A percentile compares a stretch with the other conserved stretches of the same genome.
Evolutionary conservation across 2,797 vertebrate species (phyloP).

Genomic region (Eupleurogrammus muticus): DNA sequence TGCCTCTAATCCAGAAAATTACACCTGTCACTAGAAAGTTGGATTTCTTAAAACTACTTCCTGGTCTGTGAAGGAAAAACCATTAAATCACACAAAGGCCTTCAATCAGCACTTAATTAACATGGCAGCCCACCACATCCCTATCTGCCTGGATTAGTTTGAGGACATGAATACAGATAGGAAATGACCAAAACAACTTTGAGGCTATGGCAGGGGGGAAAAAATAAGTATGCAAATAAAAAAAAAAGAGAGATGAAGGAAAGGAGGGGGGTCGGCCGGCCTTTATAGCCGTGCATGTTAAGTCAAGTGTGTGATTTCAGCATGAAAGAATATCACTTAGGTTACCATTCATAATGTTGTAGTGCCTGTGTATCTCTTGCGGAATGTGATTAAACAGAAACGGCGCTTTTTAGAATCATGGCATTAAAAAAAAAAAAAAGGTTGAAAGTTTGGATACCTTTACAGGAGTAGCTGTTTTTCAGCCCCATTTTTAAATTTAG

Average conservation of each 20-base stretch:
- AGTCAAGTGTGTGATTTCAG: constrained; percentile 58
- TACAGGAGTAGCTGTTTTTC: too few species aligned
- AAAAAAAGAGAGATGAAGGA: constrained; percentile 12
- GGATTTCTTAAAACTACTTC: constrained; percentile 86
- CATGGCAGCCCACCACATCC: constrained; percentile 74
- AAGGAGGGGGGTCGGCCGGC: constrained; percentile 9
- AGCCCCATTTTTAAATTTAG: too few species aligned
- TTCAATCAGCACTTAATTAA: constrained; percentile 86
- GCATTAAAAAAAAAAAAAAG: too few species aligned
- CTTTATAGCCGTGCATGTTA: constrained; percentile 27
- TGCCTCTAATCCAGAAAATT: constrained; percentile 87
- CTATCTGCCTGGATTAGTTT: constrained; percentile 82
- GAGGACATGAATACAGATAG: constrained; percentile 74
- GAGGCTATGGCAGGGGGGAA: constrained; percentile 48
- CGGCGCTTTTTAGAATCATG: constrained; percentile 11
- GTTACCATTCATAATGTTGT: constrained; percentile 29
- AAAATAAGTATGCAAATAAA: constrained; percentile 72
- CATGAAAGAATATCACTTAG: constrained; percentile 36
- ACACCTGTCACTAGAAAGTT: constrained; percentile 89
- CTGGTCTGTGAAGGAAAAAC: constrained; percentile 83
- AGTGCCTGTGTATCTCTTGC: constrained; percentile 11
- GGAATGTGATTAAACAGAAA: constrained; percentile 30
- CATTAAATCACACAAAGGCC: constrained; percentile 80
- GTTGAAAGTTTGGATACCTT: too few species aligned
- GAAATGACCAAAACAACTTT: constrained; percentile 76